phyloP scores from a whole-genome alignment of 1,140 invertebrate species.

The Trachelipus rathkii region DNA sequence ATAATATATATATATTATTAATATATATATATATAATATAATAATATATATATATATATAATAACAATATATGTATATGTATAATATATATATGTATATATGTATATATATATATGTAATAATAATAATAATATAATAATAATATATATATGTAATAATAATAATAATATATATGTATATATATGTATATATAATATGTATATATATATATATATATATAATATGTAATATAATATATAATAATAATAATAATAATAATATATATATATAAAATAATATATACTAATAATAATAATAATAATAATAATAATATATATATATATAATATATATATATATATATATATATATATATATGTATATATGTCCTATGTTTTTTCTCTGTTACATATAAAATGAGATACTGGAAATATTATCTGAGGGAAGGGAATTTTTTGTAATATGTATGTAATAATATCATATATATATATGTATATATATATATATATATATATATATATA shows the following conservation, averaged over 20 bases:
- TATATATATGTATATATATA: background rate
- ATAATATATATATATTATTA: background rate
- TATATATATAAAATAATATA: background rate
- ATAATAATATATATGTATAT: background rate
- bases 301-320: background rate
- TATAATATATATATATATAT: conserved; percentile 21
- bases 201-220: conserved; percentile 18
- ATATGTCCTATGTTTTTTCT: too few species aligned
- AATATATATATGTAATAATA: background rate
- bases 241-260: too few species aligned
- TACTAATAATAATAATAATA: too few species aligned
- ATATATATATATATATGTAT: conserved; percentile 20
- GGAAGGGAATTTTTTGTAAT: too few species aligned
- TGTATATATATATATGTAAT: background rate
- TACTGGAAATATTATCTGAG: too few species aligned
- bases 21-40: conserved; percentile 25
- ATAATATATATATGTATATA: conserved; percentile 19
- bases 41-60: conserved; percentile 11
- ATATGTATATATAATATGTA: conserved; percentile 23
- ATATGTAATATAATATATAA: conserved; percentile 23
- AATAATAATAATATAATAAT: too few species aligned
- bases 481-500: background rate
- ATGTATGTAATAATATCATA: too few species aligned
- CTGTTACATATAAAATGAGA: too few species aligned
- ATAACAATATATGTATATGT: too few species aligned